Conservation (phyloP, 1,140 invertebrate species). For the Centruroides vittatus region DNA sequence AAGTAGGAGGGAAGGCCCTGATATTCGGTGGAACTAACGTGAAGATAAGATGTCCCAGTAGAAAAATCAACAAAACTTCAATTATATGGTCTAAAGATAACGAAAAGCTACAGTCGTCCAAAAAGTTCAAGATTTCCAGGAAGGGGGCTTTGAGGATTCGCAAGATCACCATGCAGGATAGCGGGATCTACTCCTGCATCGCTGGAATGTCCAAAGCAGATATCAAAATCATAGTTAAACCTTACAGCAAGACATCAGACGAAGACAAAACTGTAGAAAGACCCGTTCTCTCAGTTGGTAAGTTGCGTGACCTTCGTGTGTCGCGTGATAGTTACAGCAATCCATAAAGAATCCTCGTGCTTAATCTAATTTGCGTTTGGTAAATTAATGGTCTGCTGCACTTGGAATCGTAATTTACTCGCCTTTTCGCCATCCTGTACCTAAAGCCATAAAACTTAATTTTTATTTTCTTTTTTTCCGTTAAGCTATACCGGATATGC, state of each 20-base stretch:
- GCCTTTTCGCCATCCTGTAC: too few species aligned
- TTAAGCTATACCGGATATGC: neutral
- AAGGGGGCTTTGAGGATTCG: slow-evolving; percentile 71
- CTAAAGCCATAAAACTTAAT: too few species aligned
- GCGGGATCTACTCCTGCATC: slow-evolving; percentile 66
- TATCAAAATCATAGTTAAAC: slow-evolving; percentile 22
- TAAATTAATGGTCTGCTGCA: too few species aligned
- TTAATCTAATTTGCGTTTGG: too few species aligned
- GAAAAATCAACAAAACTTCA: slow-evolving; percentile 42
- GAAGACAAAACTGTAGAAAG: slow-evolving; percentile 17
- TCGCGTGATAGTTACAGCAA: too few species aligned
- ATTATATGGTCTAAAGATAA: slow-evolving; percentile 16
- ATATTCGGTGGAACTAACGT: slow-evolving; percentile 72
- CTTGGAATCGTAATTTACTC: too few species aligned
- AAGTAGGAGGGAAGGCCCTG: slow-evolving; percentile 62
- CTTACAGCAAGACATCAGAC: slow-evolving; percentile 5
- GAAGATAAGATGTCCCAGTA: slow-evolving; percentile 74
- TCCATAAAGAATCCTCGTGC: too few species aligned
- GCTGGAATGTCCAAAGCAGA: slow-evolving; percentile 22
- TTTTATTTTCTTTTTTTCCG: too few species aligned
- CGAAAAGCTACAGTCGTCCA: slow-evolving; percentile 2
- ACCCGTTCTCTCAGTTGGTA: neutral
- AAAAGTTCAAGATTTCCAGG: slow-evolving; percentile 59
- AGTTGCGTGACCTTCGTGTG: neutral
- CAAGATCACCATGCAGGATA: slow-evolving; percentile 55